Conservation (phyloP, 2,113 vertebrate species). For the Octodon degus region DNA sequence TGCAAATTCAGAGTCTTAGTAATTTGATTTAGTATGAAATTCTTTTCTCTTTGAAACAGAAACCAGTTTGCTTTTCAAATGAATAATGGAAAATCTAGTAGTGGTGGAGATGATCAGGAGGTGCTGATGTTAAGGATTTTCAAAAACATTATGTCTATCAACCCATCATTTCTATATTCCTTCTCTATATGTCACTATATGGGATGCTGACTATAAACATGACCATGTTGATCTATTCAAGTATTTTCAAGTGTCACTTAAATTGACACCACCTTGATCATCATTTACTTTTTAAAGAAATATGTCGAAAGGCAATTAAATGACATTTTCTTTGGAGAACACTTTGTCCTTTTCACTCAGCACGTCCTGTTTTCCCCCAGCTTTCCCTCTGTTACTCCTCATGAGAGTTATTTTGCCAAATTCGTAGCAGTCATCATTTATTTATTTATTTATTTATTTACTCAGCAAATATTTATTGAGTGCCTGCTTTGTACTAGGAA, state of each 20-base stretch:
- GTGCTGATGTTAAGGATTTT: not conserved
- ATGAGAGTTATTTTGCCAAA: slow-evolving; percentile 30
- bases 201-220: not conserved
- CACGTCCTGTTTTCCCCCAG: not conserved
- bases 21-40: not conserved
- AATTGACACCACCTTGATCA: not conserved
- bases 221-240: not conserved
- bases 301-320: slow-evolving; percentile 14
- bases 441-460: slow-evolving; percentile 49
- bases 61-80: not conserved
- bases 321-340: slow-evolving; percentile 14
- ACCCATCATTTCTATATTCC: no score
- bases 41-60: not conserved
- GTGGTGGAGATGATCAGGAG: not conserved
- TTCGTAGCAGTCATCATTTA: not conserved
- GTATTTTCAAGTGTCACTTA: not conserved
- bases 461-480: slow-evolving; percentile 35
- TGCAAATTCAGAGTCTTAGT: not conserved
- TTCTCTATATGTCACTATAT: not conserved
- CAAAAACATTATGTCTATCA: not conserved
- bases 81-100: not conserved
- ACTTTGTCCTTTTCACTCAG: slow-evolving; percentile 5
- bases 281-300: slow-evolving; percentile 44
- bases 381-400: not conserved
- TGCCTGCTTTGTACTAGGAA: not conserved